phyloP scores from a whole-genome alignment of 2,797 vertebrate species.

The Tamandua tetradactyla region DNA sequence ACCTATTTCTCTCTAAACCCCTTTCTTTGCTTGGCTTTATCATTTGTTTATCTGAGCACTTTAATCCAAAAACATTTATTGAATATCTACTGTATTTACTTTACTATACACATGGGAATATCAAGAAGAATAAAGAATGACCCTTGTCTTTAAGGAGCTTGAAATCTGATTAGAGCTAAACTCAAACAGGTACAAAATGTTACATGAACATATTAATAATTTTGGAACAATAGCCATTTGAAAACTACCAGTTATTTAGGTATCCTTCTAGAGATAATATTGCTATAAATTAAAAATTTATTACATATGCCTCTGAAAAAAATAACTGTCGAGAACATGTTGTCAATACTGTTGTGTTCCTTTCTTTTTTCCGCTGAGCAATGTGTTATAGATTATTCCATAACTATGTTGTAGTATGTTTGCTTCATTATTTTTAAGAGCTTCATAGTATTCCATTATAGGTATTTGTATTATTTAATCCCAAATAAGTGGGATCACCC shows the following conservation, averaged over 20 bases:
- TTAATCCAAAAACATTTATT: neutral
- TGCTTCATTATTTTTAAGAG: neutral
- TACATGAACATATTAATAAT: neutral
- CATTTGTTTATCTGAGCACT: neutral
- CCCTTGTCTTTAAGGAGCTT: neutral
- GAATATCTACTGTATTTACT: neutral
- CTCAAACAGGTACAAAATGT: slow-evolving; percentile 1
- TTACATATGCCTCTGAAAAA: neutral
- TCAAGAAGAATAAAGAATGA: neutral
- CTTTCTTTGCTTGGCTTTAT: neutral
- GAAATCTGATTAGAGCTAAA: slow-evolving; percentile 11
- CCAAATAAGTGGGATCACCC: neutral
- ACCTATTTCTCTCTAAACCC: neutral
- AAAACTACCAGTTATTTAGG: slow-evolving; percentile 22
- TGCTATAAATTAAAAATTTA: neutral
- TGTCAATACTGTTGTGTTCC: neutral
- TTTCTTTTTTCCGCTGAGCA: neutral
- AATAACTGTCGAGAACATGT: neutral
- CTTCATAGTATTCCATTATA: neutral
- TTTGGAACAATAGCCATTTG: neutral
- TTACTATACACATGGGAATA: neutral
- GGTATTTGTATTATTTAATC: neutral
- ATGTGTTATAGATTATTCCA: slow-evolving; percentile 5
- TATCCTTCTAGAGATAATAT: neutral
- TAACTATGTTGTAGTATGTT: neutral